phyloP scores from a whole-genome alignment of 2,888 invertebrate species.

The Shargacucullia verbasci region DNA sequence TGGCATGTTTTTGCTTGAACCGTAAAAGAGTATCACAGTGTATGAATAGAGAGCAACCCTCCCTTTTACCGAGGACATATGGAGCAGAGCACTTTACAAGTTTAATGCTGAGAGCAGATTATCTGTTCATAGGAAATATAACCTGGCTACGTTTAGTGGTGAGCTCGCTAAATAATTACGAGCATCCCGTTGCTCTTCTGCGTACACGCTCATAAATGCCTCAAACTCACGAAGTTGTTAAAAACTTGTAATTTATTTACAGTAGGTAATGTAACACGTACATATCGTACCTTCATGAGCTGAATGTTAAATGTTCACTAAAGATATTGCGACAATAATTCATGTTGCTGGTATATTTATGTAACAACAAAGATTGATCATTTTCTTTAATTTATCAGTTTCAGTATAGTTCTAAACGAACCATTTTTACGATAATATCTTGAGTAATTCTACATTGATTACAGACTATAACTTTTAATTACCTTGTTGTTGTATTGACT shows the following conservation, averaged over 20 bases:
- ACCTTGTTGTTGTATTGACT: constrained; percentile 49
- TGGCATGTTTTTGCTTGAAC: constrained; percentile 85
- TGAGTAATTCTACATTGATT: constrained; percentile 22
- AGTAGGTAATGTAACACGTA: not conserved
- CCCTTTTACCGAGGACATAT: constrained; percentile 83
- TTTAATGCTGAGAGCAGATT: constrained; percentile 81
- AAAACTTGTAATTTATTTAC: constrained; percentile 14
- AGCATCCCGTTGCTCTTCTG: constrained; percentile 17
- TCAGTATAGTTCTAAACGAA: constrained; percentile 23
- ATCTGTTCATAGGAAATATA: constrained; percentile 72
- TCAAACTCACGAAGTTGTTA: constrained; percentile 21
- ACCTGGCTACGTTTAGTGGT: constrained; percentile 48
- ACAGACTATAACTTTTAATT: constrained; percentile 40
- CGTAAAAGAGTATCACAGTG: constrained; percentile 86
- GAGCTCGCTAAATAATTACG: constrained; percentile 50
- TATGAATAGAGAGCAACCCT: constrained; percentile 85
- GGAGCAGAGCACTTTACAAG: constrained; percentile 79
- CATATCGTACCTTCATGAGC: too few species aligned
- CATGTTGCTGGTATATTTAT: not conserved
- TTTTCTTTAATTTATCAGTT: not conserved
- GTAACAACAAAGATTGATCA: not conserved
- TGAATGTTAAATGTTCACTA: too few species aligned
- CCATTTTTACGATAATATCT: constrained; percentile 16
- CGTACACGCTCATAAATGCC: constrained; percentile 7
- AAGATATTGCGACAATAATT: too few species aligned